Conservation (phyloP, 2,888 invertebrate species). For the Rotaria magnacalcarata region DNA sequence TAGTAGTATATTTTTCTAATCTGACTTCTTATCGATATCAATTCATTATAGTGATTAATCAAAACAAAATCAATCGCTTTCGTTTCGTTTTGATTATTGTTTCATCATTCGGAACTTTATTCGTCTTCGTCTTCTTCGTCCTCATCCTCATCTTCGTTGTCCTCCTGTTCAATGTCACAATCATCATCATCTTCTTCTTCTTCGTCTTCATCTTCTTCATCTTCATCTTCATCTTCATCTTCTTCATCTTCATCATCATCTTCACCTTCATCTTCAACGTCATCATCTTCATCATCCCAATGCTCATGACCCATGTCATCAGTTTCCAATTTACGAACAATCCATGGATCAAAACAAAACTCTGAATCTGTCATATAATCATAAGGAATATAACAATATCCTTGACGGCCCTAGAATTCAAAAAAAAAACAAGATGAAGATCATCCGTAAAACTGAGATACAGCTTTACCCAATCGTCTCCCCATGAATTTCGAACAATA, state of each 20-base stretch:
- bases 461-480: not conserved
- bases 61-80: too few relatives aligned
- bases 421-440: not conserved
- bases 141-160: too few relatives aligned
- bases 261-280: not conserved
- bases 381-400: slow-evolving; percentile 25
- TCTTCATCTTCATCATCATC: not conserved
- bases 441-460: not conserved
- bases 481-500: slow-evolving; percentile 29
- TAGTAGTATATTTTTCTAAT: too few relatives aligned
- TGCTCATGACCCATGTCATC: not conserved
- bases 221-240: too few relatives aligned
- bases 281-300: not conserved
- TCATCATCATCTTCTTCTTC: too few relatives aligned
- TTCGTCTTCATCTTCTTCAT: not conserved
- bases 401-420: not conserved
- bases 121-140: too few relatives aligned
- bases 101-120: too few relatives aligned
- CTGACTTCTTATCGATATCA: too few relatives aligned
- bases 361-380: not conserved
- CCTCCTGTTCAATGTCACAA: too few relatives aligned
- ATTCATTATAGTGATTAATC: too few relatives aligned
- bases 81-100: too few relatives aligned
- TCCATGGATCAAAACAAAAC: not conserved
- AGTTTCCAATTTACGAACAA: not conserved